A percentile compares a stretch with the other conserved stretches of the same genome.
Evolutionary conservation across 2,113 vertebrate genomes (phyloP).

Genomic region (Chunga burmeisteri): DNA sequence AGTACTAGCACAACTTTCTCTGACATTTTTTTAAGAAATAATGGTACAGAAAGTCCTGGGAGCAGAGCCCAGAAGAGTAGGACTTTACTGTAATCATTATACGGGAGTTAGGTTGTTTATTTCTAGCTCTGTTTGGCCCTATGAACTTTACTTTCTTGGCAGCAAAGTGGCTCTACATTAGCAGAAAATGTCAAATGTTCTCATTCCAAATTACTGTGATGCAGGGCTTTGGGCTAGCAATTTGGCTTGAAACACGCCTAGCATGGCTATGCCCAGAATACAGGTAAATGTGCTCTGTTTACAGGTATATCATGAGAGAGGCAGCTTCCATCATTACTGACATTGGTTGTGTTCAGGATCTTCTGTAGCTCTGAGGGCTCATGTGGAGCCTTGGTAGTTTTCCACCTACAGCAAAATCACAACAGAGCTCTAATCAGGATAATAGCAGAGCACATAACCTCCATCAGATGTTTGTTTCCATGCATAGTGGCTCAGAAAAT

Average conservation of each 20-base stretch:
- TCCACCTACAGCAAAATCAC: not conserved
- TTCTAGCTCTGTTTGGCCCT: not conserved
- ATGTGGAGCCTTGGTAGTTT: not conserved
- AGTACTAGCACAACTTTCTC: not conserved
- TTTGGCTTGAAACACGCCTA: not conserved
- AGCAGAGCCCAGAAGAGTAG: not conserved
- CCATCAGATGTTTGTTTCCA: not conserved
- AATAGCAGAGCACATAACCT: not conserved
- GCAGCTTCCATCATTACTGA: not conserved
- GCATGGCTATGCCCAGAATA: not conserved
- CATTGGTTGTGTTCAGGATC: not conserved
- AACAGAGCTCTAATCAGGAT: not conserved
- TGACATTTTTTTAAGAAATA: not conserved
- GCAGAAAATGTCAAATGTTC: not conserved
- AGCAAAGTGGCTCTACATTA: not conserved
- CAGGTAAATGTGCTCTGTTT: not conserved
- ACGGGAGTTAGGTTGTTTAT: not conserved
- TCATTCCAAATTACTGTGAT: not conserved
- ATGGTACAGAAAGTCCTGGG: not conserved
- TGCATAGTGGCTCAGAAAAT: not conserved
- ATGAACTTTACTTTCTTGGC: conserved; percentile 24
- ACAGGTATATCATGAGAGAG: not conserved
- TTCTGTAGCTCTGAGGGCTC: not conserved
- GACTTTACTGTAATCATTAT: not conserved
- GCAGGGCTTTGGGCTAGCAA: not conserved